Base-by-base conservation (phyloP, 2,113 vertebrate species). In the Propithecus coquereli region DNA sequence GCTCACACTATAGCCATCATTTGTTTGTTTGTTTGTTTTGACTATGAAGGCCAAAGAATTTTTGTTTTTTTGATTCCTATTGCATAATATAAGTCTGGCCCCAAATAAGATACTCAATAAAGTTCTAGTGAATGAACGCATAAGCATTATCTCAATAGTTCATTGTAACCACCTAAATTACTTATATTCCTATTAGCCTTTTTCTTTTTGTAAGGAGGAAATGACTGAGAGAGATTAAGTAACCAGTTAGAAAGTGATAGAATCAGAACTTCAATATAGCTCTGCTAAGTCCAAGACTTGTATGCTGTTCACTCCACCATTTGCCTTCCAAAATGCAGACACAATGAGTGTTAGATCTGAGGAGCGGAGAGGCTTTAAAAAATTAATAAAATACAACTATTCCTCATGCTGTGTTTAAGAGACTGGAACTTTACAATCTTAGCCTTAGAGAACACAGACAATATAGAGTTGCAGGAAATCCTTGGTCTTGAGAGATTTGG, bases 381-480 rank as follows among this genome's bases (percentile, higher is more conserved):
- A 73, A 45, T 76, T 65, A 95, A 83, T 94, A 89, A 95, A 95
- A 96, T 70, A 65, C 89, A 84, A 68, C 63, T 77, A 61, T 89
- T 95, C 74, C 66, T 80, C 89, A 94, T 12, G 10, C 63, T 59
- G n/a, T 87, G n/a, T 96, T 95, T 84, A 87, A 86, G 86, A 96
- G 91, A 90, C 70, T 96, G 91, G 52, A 95, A 52, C 85, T 92
- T 96, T 95, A 59, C n/a, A 80, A 68, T 81, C 54, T 94, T 66
- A 34, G 59, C 80, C 37, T 96, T 92, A 89, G 93, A 97, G 93
- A 91, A 95, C 79, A 91, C 59, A 94, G 96, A 96, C 61, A 81
- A 97, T 96, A 94, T 96, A 87, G 80, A 84, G 80, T 95, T 96
- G 96, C 97, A 97, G 97, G 97, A 98, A 98, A 97, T 97, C 97